Conservation (phyloP, 37 sponge, comb jelly and placozoan genomes). For the Oopsacas minuta region DNA sequence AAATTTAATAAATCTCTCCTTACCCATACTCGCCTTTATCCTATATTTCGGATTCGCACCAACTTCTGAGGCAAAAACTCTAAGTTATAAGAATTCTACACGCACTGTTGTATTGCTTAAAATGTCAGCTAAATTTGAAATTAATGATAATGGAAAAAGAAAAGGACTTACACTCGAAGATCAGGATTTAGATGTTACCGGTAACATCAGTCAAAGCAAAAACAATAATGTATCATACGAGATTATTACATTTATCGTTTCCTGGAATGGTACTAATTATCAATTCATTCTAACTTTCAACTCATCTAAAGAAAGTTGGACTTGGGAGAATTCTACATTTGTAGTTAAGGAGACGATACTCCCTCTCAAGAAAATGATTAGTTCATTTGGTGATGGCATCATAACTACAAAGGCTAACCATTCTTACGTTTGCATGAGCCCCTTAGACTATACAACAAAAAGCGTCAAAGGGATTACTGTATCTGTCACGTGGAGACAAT, state of each 20-base stretch:
- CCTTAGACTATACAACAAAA: background rate
- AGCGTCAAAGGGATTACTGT: background rate
- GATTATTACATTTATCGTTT: background rate
- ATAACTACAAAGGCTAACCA: background rate
- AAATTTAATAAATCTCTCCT: too few species aligned
- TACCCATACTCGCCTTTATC: too few species aligned
- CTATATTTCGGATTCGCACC: too few species aligned
- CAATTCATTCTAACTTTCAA: background rate
- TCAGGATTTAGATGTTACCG: background rate
- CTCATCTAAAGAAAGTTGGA: background rate
- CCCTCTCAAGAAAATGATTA: background rate
- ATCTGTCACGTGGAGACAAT: background rate
- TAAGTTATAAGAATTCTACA: background rate
- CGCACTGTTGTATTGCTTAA: background rate
- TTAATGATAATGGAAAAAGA: background rate
- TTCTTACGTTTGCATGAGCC: background rate
- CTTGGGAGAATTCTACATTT: background rate
- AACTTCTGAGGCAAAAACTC: too few species aligned
- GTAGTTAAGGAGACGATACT: background rate
- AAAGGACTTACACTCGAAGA: background rate
- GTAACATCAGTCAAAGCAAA: background rate
- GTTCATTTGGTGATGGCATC: background rate
- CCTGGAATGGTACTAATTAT: background rate
- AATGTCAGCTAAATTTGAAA: background rate
- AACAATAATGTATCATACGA: background rate